Evolutionary conservation across 2,888 invertebrate species (phyloP).

Genomic region (Halocaridina rubra): DNA sequence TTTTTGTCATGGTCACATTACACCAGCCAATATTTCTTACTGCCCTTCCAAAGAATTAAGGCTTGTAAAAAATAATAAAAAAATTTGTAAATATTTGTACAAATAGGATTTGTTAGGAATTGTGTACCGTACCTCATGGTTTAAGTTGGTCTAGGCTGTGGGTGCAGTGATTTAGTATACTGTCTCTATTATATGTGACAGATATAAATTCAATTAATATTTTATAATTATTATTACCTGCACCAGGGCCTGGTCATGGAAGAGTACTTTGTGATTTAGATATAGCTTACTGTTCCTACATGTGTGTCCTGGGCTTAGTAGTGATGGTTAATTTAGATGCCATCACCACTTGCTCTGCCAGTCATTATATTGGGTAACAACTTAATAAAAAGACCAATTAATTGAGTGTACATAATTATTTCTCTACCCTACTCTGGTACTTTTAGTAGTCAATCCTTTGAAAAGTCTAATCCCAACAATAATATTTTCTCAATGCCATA

Average conservation of each 20-base stretch:
- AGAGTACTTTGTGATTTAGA: constrained; percentile 54
- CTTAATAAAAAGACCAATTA: constrained; percentile 53
- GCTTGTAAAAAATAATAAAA: constrained; percentile 38
- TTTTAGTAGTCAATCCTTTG: neutral
- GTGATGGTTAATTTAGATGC: neutral
- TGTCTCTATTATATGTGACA: neutral
- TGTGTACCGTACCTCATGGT: constrained; percentile 57
- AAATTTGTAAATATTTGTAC: constrained; percentile 51
- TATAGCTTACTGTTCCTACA: constrained; percentile 56
- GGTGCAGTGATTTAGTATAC: constrained; percentile 39
- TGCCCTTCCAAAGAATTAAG: constrained; percentile 49
- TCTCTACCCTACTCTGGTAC: too few relatives aligned
- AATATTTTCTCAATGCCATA: too few relatives aligned
- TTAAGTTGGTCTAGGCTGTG: constrained; percentile 46
- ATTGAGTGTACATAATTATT: constrained; percentile 3
- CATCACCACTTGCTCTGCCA: constrained; percentile 23
- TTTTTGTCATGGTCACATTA: neutral
- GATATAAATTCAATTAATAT: neutral
- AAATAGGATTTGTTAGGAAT: constrained; percentile 55
- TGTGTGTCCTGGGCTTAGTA: constrained; percentile 26
- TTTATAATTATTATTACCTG: too few relatives aligned
- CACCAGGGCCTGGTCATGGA: constrained; percentile 47
- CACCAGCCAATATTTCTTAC: constrained; percentile 14
- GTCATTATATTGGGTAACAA: constrained; percentile 56
- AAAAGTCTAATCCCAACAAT: too few relatives aligned